Evolutionary conservation across 1,140 invertebrate species (phyloP), one percentile per base, ranked within the genome.

Genomic region (Gryllus bimaculatus): DNA sequence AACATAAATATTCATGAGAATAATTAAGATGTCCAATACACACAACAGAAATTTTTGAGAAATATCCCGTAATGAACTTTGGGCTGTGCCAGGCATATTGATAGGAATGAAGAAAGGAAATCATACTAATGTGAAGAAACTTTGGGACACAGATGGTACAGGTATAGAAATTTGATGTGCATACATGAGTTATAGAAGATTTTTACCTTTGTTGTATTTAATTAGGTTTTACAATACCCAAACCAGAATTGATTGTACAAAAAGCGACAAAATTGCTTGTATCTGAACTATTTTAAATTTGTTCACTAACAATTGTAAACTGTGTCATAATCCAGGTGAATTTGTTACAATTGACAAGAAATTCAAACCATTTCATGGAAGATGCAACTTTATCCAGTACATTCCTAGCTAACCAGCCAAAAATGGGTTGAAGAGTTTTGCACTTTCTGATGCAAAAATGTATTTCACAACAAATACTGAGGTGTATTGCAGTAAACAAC

Each of bases 371-470:
- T 85, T 86, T 81, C 78, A 84, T 75, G 87, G 86, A 21, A 80
- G 83, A 48, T 87, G 85, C 82, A 47, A 47, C 20, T 87, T 87
- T 78, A 73, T 82, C 48, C 84, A 86, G 79, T 87, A 87, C 79
- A 85, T 89, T 20, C 85, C 86, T n/a, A 82, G 80, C 15, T 87
- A 87, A 82, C 85, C 84, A 21, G 82, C 81, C 47, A 85, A 85
- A 82, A 88, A 87, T 85, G 83, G 85, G 81, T 83, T 88, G 75
- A 88, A 88, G 26, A 81, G 86, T 80, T 85, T 82, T 81, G 81
- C 81, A 74, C 79, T 85, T 47, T 81, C 80, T 79, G 82, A 85
- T 83, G 82, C 80, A 47, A 80, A 81, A 82, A 85, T 79, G 80
- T 82, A 80, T 78, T 86, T 84, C 78, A 82, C 80, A 39, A 81